phyloP scores from a whole-genome alignment of 2,797 vertebrate species.

The Enteromius thamalakanensis region DNA sequence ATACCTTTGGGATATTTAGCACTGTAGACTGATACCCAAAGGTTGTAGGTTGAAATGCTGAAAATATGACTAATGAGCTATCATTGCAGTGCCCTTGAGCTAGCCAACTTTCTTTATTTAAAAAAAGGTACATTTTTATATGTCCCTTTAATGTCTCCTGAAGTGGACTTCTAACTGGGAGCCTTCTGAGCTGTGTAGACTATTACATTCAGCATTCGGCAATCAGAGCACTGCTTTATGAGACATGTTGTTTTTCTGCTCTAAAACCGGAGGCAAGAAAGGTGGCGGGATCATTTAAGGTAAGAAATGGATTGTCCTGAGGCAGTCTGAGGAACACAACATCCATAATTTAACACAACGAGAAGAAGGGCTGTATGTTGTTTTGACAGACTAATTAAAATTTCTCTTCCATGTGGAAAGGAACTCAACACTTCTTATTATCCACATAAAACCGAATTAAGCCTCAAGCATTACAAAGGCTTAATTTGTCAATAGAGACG shows the following conservation, averaged over 20 bases:
- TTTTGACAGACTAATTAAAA: constrained; percentile 72
- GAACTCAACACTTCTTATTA: constrained; percentile 44
- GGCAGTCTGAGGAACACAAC: constrained; percentile 56
- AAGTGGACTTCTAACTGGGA: background rate
- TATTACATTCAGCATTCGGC: constrained; percentile 59
- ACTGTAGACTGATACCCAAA: background rate
- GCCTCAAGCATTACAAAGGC: constrained; percentile 26
- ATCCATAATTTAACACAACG: constrained; percentile 58
- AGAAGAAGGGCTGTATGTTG: constrained; percentile 59
- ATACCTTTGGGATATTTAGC: background rate
- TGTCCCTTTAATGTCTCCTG: background rate
- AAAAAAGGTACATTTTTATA: background rate
- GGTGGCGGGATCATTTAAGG: constrained; percentile 70
- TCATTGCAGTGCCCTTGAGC: background rate
- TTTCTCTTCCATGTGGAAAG: constrained; percentile 58
- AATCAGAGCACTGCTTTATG: constrained; percentile 45
- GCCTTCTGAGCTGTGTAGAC: constrained; percentile 52
- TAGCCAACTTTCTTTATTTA: background rate
- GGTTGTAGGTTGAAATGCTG: background rate
- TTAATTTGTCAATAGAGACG: constrained; percentile 22
- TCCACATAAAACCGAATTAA: constrained; percentile 26
- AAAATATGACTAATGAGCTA: constrained; percentile 14
- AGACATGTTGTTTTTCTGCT: constrained; percentile 14
- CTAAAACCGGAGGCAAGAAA: constrained; percentile 17
- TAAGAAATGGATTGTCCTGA: constrained; percentile 69